These are phyloP conservation scores for Dascillus cervinus DNA, from an alignment of 2,888 invertebrate genomes.

Conservation along the genomic window DNA sequence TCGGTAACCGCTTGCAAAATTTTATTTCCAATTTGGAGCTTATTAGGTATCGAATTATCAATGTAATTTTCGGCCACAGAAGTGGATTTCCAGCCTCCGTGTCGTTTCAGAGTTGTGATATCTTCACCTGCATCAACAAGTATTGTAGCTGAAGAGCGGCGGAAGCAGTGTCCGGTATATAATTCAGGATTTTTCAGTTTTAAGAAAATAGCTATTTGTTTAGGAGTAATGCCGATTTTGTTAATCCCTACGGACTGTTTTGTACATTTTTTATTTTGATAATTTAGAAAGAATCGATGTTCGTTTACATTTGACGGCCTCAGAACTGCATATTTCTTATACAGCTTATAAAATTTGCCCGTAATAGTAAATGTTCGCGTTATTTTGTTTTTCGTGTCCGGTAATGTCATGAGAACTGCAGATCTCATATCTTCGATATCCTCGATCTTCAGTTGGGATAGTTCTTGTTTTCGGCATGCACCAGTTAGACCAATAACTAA, in stretches of 20 bases:
- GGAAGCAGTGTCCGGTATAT: too few relatives aligned
- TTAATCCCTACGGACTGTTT: constrained; percentile 12
- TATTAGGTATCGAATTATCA: too few relatives aligned
- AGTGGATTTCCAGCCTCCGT: too few relatives aligned
- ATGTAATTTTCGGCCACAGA: too few relatives aligned
- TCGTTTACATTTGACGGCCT: constrained; percentile 7
- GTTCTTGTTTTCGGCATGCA: constrained; percentile 5
- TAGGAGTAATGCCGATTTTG: constrained; percentile 9
- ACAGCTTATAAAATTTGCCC: constrained; percentile 12
- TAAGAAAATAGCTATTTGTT: constrained; percentile 14
- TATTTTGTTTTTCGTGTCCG: constrained; percentile 14
- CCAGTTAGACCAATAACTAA: constrained; percentile 6
- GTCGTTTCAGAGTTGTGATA: too few relatives aligned
- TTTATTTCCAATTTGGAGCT: too few relatives aligned
- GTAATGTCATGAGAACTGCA: constrained; percentile 3
- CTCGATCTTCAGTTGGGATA: constrained; percentile 4
- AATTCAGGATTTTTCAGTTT: too few relatives aligned
- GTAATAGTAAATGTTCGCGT: constrained; percentile 14
- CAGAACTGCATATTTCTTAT: constrained; percentile 16
- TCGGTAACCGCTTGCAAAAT: too few relatives aligned
- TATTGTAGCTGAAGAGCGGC: too few relatives aligned
- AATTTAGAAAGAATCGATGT: constrained; percentile 12
- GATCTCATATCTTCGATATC: constrained; percentile 5
- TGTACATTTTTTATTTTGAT: constrained; percentile 13
- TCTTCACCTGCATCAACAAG: too few relatives aligned